Evolutionary conservation across 2,888 invertebrate genomes (phyloP), one percentile per base, ranked within the genome.

Genomic region (Pyralis farinalis): DNA sequence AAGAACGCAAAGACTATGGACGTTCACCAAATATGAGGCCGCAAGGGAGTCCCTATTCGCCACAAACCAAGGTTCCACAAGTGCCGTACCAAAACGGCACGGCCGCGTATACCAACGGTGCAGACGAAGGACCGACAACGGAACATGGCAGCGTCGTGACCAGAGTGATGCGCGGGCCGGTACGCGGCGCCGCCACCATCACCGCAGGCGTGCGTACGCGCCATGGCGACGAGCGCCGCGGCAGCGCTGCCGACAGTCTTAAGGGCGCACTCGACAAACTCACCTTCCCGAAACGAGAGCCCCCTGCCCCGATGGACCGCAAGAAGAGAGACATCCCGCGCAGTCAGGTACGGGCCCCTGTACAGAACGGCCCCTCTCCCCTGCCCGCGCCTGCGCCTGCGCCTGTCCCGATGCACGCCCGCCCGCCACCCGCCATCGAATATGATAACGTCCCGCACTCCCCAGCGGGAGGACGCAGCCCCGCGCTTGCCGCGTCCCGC

Each of bases 131-230:
- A 40, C 78, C 79, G 45, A 70, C 91, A 27, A 90, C 90, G 9
- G 92, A 92, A 66, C 92, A 93, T 63, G 88, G 88, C 42, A 92
- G 94, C 46, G 92, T 93, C 12, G 92, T 92, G 45, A 90, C 90
- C 35, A 92, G 91, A 61, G 94, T 95, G n/a, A 95, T 95, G 94
- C 88, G 91, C 36, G 94, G 93, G 0, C 94, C 95, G 0, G 91
- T 93, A 44, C 90, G 92, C 43, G 95, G 95, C 62, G 91, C 93
- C 49, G 95, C 95, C 25, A 92, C 94, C 9, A 92, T 93, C 10
- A 84, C 89, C 34, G 70, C 86, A 5, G 91, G 92, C 35, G 91
- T 91, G 68, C 90, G 82, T 52, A 85, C 91, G 38, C 90, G 91
- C 52, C 88, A 90, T 52, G 73, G 63, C 22, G 53, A 89, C 82